Base-by-base conservation (phyloP, 2,113 vertebrate species). In the Myxocyprinus asiaticus region DNA sequence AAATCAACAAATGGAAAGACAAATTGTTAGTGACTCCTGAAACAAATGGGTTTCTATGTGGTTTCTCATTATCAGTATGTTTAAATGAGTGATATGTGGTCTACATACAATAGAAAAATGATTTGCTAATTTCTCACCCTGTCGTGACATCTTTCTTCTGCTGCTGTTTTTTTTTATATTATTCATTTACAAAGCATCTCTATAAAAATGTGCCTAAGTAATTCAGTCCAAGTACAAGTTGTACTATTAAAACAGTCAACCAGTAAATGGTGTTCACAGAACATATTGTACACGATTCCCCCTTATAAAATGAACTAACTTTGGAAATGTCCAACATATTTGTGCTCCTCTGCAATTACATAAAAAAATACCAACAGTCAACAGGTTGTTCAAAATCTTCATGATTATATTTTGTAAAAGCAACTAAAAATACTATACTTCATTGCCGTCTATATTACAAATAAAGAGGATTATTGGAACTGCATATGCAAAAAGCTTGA, bases 111-210 rank as follows among this genome's bases (percentile, higher is more conserved):
- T n/a, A 14, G 56, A 12, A 11, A 56, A n/a, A 71, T 10, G 17
- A 33, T 33, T 15, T 1, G 43, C 42, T 4, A 17, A 48, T 14
- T 17, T 74, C 0, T 33, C 45, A 63, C 58, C 14, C 45, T 33
- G 58, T 17, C 11, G 0, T 10, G 0, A n/a, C 42, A 63, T 0
- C 9, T 42, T 63, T 9, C 45, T 63, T 42, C 10, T 4, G 11
- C 45, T 74, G 71, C n/a, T n/a, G n/a, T n/a, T 15, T 62, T 44
- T 42, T 44, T 74, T 22, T 50, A 74, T 58, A 43, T 22, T 59
- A 11, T 7, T 50, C 7, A 22, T n/a, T 14, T 48, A 17, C 3
- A 61, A 61, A 47, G 44, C 42, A 73, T 73, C 7, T 17, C 6
- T 11, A 7, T 17, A 67, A 9, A 58, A 9, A 6, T 9, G 11